A percentile compares a stretch with the other conserved stretches of the same genome.
phyloP scores from a whole-genome alignment of 1,140 invertebrate species.

The Danaus plexippus region DNA sequence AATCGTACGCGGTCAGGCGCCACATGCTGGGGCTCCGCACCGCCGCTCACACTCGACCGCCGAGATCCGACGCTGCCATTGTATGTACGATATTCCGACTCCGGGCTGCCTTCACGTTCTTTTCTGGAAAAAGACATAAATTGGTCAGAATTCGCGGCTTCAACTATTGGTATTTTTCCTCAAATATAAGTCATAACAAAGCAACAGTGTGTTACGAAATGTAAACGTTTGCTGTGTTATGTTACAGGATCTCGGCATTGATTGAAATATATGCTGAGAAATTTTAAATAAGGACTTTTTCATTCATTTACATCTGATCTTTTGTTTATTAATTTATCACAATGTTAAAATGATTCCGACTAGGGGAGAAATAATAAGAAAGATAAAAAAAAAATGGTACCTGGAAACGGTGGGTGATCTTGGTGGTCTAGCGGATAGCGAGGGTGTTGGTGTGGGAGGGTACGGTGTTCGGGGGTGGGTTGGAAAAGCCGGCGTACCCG shows the following conservation, averaged over 20 bases:
- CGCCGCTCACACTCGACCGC: conserved; percentile 78
- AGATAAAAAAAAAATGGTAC: conserved; percentile 21
- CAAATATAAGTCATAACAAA: no score
- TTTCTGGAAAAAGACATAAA: conserved; percentile 30
- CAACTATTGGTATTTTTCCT: no score
- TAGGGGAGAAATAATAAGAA: no score
- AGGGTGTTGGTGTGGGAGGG: conserved; percentile 73
- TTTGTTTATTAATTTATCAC: no score
- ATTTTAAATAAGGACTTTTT: no score
- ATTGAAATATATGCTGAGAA: no score
- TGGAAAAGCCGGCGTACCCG: conserved; percentile 91
- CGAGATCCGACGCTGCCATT: conserved; percentile 75
- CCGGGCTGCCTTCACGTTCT: conserved; percentile 61
- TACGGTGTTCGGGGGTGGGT: conserved; percentile 91
- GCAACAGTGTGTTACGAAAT: no score
- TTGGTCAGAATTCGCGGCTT: no score
- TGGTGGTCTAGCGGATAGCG: conserved; percentile 41
- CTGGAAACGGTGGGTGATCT: conserved; percentile 54
- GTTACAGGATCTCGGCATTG: no score
- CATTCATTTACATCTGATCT: no score
- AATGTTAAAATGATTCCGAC: no score
- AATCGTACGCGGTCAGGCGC: conserved; percentile 91
- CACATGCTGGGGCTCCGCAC: conserved; percentile 81
- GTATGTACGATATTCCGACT: conserved; percentile 57
- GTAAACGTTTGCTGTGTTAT: no score